Percentiles rank a stretch among this genome's conserved stretches.
Conservation (phyloP, 2,888 invertebrate genomes). For the Noctua janthe region DNA sequence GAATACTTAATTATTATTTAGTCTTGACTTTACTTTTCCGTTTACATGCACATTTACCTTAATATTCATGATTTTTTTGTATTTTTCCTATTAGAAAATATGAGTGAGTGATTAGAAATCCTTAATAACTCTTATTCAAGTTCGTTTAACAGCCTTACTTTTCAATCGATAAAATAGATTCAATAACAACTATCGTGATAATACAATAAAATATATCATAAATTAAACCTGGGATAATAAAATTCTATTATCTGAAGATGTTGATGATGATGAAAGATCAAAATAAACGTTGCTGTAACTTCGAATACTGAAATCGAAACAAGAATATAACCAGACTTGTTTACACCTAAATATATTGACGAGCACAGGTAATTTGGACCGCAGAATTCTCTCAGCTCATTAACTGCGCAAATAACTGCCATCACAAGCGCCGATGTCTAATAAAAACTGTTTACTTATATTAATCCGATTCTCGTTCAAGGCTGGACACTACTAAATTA, state of each 20-base stretch:
- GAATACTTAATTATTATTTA: constrained; percentile 23
- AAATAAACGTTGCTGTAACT: constrained; percentile 17
- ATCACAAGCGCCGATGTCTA: constrained; percentile 11
- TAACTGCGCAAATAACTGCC: constrained; percentile 29
- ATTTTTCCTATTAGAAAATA: constrained; percentile 43
- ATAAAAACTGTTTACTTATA: constrained; percentile 44
- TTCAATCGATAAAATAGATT: constrained; percentile 43
- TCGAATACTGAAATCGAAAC: constrained; percentile 9
- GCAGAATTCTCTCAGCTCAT: constrained; percentile 9
- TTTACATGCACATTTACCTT: constrained; percentile 28
- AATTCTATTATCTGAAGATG: neutral
- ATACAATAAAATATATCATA: constrained; percentile 28
- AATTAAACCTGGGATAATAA: constrained; percentile 16
- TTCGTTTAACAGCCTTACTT: constrained; percentile 43
- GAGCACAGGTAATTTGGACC: constrained; percentile 17
- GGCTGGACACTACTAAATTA: constrained; percentile 27
- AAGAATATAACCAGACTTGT: neutral
- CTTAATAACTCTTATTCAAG: constrained; percentile 49
- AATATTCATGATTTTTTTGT: constrained; percentile 9
- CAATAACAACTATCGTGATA: constrained; percentile 22
- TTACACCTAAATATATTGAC: constrained; percentile 27
- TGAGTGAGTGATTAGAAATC: constrained; percentile 53
- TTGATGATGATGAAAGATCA: constrained; percentile 8
- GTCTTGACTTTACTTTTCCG: constrained; percentile 26
- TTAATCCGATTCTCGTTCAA: constrained; percentile 38